Conservation (phyloP, 2,797 vertebrate species). For the Pipistrellus pipistrellus region DNA sequence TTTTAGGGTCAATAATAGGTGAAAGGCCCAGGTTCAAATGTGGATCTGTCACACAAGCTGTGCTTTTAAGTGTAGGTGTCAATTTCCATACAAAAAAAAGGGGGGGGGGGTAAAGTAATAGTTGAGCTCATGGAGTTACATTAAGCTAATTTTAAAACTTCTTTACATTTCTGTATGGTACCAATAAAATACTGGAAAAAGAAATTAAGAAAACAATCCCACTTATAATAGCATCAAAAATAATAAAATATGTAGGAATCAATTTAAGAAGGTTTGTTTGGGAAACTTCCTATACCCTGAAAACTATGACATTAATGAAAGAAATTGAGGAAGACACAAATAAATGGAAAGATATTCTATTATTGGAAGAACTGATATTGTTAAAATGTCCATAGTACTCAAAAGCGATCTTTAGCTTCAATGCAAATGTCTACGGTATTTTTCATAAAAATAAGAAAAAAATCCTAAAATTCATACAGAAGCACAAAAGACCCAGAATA, state of each 20-base stretch:
- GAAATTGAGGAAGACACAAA: neutral
- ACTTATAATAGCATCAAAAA: neutral
- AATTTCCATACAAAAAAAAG: neutral
- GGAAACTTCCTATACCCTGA: neutral
- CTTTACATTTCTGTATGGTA: neutral
- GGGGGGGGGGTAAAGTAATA: neutral
- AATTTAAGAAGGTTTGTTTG: neutral
- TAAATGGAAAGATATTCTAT: neutral
- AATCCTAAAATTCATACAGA: neutral
- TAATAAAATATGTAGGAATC: neutral
- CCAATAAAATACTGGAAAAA: neutral
- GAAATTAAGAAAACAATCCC: neutral
- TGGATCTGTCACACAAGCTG: neutral
- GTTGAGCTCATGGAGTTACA: neutral
- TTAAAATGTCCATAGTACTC: neutral
- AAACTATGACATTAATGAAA: neutral
- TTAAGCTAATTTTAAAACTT: neutral
- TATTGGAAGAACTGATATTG: neutral
- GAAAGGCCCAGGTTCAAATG: neutral
- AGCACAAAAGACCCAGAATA: neutral
- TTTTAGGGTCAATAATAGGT: neutral
- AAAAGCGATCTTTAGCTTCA: neutral
- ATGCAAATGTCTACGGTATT: neutral
- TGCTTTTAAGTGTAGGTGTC: neutral
- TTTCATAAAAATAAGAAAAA: neutral